phyloP scores from a whole-genome alignment of 2,113 vertebrate genomes.

The Narcine bancroftii region DNA sequence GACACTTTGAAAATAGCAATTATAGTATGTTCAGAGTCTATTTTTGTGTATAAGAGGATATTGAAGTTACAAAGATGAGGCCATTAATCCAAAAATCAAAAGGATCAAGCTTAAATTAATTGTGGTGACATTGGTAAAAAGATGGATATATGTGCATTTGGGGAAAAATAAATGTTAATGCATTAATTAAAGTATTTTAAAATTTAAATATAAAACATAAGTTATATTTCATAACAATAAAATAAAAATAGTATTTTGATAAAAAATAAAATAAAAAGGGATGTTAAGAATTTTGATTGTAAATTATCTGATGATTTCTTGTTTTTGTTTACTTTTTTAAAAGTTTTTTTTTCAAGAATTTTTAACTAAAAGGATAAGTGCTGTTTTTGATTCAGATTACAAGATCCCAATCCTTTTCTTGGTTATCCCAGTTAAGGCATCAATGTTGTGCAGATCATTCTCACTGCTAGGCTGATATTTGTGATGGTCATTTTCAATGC shows the following conservation, averaged over 20 bases:
- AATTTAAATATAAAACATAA: too few species aligned
- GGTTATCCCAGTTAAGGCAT: constrained; percentile 66
- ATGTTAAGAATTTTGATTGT: constrained; percentile 6
- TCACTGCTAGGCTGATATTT: constrained; percentile 62
- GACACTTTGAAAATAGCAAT: not conserved
- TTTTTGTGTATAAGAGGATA: not conserved
- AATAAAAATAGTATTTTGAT: too few species aligned
- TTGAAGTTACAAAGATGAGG: not conserved
- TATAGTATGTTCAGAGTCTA: not conserved
- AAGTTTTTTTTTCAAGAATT: not conserved
- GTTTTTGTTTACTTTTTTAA: constrained; percentile 4
- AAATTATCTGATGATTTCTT: not conserved
- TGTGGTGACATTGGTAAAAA: not conserved
- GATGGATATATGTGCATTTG: not conserved
- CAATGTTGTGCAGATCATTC: constrained; percentile 58
- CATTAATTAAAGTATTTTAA: too few species aligned
- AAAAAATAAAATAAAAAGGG: too few species aligned
- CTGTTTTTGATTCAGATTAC: constrained; percentile 49
- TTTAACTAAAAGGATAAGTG: not conserved
- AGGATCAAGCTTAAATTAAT: not conserved
- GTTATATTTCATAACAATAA: too few species aligned
- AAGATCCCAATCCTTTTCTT: constrained; percentile 58
- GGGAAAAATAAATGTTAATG: too few species aligned
- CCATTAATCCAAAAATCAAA: not conserved
- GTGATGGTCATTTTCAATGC: constrained; percentile 67